A percentile compares a stretch with the other conserved stretches of the same genome.
These are phyloP conservation scores for Distichodus sexfasciatus DNA, from an alignment of 2,797 vertebrate genomes.

Conservation along the genomic window DNA sequence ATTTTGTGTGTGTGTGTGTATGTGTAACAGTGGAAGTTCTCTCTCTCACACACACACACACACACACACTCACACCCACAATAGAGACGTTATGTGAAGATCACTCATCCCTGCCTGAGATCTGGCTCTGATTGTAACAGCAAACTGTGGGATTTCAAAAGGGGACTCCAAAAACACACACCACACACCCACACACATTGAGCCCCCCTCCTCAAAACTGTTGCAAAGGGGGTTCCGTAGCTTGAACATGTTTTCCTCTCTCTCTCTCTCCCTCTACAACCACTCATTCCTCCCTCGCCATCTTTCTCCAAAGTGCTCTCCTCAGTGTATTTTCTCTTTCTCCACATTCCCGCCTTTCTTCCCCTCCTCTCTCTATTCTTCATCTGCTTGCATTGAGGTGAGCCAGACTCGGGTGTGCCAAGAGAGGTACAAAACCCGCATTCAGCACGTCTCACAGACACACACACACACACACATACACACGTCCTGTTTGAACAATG, in stretches of 20 bases:
- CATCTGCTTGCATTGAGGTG: constrained; percentile 25
- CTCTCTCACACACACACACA: not conserved
- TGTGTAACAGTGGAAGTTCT: too few species aligned
- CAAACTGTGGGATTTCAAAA: constrained; percentile 26
- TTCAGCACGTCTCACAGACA: constrained; percentile 20
- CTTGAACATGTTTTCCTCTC: constrained; percentile 29
- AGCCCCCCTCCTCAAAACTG: constrained; percentile 3
- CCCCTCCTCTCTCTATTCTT: not conserved
- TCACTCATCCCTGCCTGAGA: constrained; percentile 10
- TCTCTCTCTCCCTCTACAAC: not conserved
- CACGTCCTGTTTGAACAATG: constrained; percentile 33
- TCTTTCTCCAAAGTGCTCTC: constrained; percentile 21
- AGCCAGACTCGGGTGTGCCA: constrained; percentile 27
- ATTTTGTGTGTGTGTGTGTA: too few species aligned
- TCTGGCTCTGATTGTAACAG: constrained; percentile 35
- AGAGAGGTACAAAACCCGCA: constrained; percentile 39
- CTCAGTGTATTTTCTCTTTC: not conserved
- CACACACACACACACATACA: constrained; percentile 26
- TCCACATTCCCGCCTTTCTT: not conserved
- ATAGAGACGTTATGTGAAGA: not conserved
- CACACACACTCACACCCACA: not conserved
- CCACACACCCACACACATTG: not conserved
- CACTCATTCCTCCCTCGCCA: not conserved
- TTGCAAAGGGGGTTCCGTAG: constrained; percentile 8
- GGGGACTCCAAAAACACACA: constrained; percentile 25